Conservation (phyloP, 2,888 invertebrate genomes). For the Sabatieria punctata region DNA sequence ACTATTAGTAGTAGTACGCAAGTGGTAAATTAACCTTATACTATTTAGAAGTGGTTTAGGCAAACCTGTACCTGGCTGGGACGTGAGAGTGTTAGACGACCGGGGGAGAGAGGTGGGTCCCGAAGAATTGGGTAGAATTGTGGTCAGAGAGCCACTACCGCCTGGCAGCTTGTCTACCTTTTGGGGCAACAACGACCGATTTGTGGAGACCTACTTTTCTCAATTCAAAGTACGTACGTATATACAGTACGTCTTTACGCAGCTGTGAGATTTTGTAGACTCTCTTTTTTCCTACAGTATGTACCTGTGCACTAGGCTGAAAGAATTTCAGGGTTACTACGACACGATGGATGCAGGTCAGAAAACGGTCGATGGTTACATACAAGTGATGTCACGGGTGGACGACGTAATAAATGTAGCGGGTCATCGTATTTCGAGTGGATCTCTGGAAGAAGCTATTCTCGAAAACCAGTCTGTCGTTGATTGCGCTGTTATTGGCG, state of each 20-base stretch:
- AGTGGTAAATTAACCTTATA: neutral
- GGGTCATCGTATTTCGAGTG: constrained; percentile 72
- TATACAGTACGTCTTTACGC: neutral
- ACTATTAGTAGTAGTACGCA: too few relatives aligned
- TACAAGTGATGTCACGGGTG: constrained; percentile 66
- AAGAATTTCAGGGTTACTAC: constrained; percentile 54
- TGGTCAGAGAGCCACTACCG: constrained; percentile 55
- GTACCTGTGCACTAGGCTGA: neutral
- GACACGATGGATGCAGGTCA: constrained; percentile 90
- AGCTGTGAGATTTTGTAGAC: too few relatives aligned
- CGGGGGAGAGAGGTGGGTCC: constrained; percentile 41
- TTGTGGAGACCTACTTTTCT: constrained; percentile 60
- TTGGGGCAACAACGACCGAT: constrained; percentile 60
- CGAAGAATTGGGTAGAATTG: constrained; percentile 64
- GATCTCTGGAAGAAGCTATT: constrained; percentile 58
- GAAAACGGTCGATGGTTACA: constrained; percentile 59
- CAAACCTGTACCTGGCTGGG: constrained; percentile 69
- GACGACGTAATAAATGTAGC: constrained; percentile 92
- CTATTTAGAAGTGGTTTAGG: constrained; percentile 38
- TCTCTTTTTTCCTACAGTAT: too few relatives aligned
- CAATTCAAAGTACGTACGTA: constrained; percentile 54
- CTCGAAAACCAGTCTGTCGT: neutral
- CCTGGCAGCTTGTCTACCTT: constrained; percentile 70
- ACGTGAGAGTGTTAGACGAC: constrained; percentile 44
- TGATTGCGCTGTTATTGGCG: constrained; percentile 35